A percentile compares a stretch with the other conserved stretches of the same genome.
These are phyloP conservation scores for Zalophus californianus DNA, from an alignment of 2,797 vertebrate species.

Conservation along the genomic window DNA sequence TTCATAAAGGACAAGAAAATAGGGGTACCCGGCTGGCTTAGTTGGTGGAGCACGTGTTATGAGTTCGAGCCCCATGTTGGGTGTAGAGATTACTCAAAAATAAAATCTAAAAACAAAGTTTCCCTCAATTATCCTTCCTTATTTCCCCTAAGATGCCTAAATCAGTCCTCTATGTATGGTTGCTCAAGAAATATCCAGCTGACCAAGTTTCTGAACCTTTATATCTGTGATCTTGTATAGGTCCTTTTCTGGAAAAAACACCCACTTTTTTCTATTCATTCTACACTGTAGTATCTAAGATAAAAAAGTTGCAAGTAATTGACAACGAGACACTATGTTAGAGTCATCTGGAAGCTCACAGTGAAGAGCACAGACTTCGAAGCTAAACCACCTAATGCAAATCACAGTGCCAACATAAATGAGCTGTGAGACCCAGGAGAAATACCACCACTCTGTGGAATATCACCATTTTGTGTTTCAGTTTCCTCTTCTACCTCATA, in stretches of 20 bases:
- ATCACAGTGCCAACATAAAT: background rate
- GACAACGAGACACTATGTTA: background rate
- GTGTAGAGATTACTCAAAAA: background rate
- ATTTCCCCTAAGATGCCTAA: background rate
- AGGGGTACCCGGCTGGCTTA: background rate
- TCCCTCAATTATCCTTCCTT: background rate
- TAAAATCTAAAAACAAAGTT: background rate
- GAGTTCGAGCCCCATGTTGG: background rate
- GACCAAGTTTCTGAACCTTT: background rate
- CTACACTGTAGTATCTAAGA: background rate
- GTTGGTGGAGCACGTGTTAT: background rate
- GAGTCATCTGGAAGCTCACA: background rate
- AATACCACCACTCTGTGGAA: background rate
- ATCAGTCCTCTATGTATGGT: background rate
- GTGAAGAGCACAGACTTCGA: background rate
- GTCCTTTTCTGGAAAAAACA: background rate
- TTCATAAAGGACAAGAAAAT: background rate
- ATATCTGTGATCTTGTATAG: background rate
- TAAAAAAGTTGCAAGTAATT: background rate
- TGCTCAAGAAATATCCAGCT: background rate
- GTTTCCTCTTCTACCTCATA: background rate
- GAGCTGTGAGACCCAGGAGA: background rate
- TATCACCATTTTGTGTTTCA: background rate
- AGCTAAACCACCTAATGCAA: background rate
- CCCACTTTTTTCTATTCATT: background rate